A percentile compares a stretch with the other conserved stretches of the same genome.
Conservation (phyloP, 2,888 invertebrate genomes). For the Eustalomyia histrio region DNA sequence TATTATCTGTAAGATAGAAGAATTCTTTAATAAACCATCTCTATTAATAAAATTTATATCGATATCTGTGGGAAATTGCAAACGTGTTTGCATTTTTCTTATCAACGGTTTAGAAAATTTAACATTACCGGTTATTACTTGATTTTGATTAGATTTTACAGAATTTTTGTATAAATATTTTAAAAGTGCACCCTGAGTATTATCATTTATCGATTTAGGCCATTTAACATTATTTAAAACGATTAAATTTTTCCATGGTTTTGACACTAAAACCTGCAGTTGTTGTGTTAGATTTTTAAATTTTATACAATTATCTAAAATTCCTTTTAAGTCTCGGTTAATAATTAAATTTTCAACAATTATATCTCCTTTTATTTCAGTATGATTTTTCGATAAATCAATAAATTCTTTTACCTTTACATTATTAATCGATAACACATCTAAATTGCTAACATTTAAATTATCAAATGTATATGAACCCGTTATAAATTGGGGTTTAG, state of each 20-base stretch:
- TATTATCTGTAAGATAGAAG: conserved; percentile 66
- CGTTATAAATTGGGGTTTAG: conserved; percentile 70
- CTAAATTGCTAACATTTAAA: conserved; percentile 69
- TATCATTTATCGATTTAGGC: conserved; percentile 49
- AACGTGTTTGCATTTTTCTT: conserved; percentile 66
- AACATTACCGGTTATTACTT: conserved; percentile 73
- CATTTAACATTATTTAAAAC: conserved; percentile 72
- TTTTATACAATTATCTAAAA: conserved; percentile 46
- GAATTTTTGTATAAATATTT: conserved; percentile 73
- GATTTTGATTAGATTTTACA: conserved; percentile 70
- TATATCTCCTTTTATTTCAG: conserved; percentile 69
- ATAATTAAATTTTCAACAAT: conserved; percentile 68
- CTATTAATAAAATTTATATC: conserved; percentile 71
- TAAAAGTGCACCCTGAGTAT: conserved; percentile 64
- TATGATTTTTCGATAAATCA: conserved; percentile 66
- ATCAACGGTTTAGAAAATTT: conserved; percentile 68
- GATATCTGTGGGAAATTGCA: conserved; percentile 67
- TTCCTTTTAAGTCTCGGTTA: conserved; percentile 68
- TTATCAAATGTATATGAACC: conserved; percentile 71
- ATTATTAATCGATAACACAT: conserved; percentile 71
- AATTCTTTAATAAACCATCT: conserved; percentile 71
- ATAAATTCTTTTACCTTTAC: conserved; percentile 68
- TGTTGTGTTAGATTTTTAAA: conserved; percentile 45
- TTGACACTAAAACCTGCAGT: conserved; percentile 62
- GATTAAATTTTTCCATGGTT: conserved; percentile 69